Conservation (phyloP, 2,113 vertebrate species). For the Cygnus atratus region DNA sequence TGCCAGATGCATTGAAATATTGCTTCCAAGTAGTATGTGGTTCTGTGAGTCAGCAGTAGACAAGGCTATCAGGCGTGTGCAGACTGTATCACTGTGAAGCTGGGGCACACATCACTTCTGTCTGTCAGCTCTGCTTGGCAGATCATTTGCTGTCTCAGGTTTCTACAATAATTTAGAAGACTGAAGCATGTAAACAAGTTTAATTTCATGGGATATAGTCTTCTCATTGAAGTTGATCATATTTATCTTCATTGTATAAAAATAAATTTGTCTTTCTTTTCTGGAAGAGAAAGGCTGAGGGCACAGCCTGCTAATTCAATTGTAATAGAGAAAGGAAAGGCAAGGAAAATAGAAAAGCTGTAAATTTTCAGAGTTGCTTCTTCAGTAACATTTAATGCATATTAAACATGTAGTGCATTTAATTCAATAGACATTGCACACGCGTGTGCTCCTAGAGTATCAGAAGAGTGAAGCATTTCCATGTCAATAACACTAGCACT, state of each 20-base stretch:
- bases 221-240: not conserved
- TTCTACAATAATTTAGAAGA: not conserved
- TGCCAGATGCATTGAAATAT: not conserved
- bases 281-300: not conserved
- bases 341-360: not conserved
- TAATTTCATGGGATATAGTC: conserved; percentile 27
- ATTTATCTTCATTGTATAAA: not conserved
- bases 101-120: not conserved
- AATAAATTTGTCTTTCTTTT: conserved; percentile 7
- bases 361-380: not conserved
- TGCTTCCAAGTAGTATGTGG: not conserved
- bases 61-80: not conserved
- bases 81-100: not conserved
- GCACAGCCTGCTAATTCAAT: not conserved
- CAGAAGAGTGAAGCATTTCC: not conserved
- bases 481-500: not conserved
- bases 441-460: not conserved
- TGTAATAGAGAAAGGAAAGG: not conserved
- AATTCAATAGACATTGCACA: not conserved
- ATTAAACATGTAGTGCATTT: not conserved
- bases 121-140: not conserved
- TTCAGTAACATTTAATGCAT: not conserved
- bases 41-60: not conserved
- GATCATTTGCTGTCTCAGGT: not conserved
- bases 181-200: conserved; percentile 1